These are phyloP conservation scores for Vesta saturnalis DNA, from an alignment of 2,888 invertebrate species.

Conservation along the genomic window DNA sequence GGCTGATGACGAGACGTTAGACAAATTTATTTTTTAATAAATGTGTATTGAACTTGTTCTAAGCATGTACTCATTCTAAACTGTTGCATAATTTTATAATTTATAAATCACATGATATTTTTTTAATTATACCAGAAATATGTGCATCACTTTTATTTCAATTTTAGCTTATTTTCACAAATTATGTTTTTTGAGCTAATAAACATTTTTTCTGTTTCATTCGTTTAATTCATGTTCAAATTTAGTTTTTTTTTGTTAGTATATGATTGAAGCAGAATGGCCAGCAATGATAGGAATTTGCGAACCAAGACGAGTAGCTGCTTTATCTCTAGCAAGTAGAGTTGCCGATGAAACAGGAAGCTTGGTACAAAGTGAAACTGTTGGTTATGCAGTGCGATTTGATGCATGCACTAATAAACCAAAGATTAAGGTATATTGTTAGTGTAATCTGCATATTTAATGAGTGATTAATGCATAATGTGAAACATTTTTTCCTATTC, in stretches of 20 bases:
- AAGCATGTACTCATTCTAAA: background rate
- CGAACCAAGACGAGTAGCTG: conserved; percentile 92
- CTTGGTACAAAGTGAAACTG: conserved; percentile 74
- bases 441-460: too few species aligned
- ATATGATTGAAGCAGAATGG: conserved; percentile 89
- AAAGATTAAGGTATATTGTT: conserved; percentile 74
- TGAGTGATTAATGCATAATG: too few species aligned
- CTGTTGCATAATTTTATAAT: background rate
- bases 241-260: conserved; percentile 67
- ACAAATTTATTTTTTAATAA: conserved; percentile 1
- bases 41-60: background rate
- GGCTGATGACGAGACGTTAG: background rate
- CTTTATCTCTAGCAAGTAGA: conserved; percentile 85
- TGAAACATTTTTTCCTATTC: too few species aligned
- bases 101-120: background rate
- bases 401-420: conserved; percentile 73
- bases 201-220: conserved; percentile 36
- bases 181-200: conserved; percentile 36
- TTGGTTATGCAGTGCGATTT: conserved; percentile 90
- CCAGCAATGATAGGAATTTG: conserved; percentile 87
- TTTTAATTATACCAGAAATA: background rate
- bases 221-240: conserved; percentile 12
- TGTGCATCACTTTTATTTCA: background rate
- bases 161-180: background rate
- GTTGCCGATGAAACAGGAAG: conserved; percentile 90